These are phyloP conservation scores for Eledona agricola DNA, from an alignment of 2,888 invertebrate genomes.

Conservation along the genomic window DNA sequence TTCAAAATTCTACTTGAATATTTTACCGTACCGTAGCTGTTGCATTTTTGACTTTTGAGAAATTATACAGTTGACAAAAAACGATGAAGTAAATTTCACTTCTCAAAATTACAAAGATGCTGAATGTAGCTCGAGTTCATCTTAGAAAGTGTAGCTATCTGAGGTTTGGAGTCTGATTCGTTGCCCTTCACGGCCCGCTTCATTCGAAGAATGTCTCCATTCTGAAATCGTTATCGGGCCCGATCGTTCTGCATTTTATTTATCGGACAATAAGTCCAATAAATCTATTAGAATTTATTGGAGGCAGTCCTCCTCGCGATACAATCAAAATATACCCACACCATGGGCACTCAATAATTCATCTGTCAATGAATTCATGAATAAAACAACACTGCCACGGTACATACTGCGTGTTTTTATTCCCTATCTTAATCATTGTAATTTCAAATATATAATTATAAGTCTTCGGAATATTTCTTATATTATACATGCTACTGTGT, in stretches of 20 bases:
- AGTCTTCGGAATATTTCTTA: conserved; percentile 58
- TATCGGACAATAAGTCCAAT: conserved; percentile 43
- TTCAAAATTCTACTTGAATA: no score
- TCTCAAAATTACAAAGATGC: no score
- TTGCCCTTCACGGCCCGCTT: conserved; percentile 5
- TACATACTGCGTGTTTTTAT: conserved; percentile 46
- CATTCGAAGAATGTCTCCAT: conserved; percentile 9
- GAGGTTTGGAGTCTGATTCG: not conserved
- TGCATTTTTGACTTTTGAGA: no score
- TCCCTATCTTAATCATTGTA: conserved; percentile 61
- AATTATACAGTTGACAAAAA: no score
- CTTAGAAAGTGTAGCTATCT: conserved; percentile 1
- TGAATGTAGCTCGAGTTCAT: no score
- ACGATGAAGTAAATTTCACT: no score
- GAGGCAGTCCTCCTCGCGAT: conserved; percentile 39
- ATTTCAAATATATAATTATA: conserved; percentile 63
- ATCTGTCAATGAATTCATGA: conserved; percentile 52
- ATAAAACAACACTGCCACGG: conserved; percentile 44
- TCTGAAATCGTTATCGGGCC: conserved; percentile 16
- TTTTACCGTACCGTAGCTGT: no score
- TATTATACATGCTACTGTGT: conserved; percentile 63
- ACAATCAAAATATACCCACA: conserved; percentile 41
- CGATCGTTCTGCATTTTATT: conserved; percentile 32
- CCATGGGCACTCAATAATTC: conserved; percentile 46
- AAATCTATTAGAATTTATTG: conserved; percentile 51